Conservation (phyloP, 2,888 invertebrate species). For the Macaria liturata region DNA sequence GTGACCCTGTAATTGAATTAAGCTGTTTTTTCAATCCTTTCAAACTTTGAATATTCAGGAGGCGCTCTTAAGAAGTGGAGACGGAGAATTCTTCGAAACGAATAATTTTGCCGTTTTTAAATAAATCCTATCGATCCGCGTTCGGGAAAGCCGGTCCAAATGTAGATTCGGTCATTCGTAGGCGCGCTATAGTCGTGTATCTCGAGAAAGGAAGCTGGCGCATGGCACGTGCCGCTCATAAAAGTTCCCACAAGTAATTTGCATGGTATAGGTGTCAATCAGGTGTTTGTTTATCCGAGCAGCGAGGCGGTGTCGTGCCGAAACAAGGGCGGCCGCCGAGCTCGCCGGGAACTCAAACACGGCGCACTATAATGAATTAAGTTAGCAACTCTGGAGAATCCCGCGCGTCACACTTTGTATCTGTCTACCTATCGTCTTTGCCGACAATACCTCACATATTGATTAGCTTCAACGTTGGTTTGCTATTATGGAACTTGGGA, state of each 20-base stretch:
- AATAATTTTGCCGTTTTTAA: slow-evolving; percentile 3
- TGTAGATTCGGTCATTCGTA: slow-evolving; percentile 4
- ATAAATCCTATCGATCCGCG: slow-evolving; percentile 5
- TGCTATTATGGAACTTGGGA: slow-evolving; percentile 12
- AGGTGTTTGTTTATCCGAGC: slow-evolving; percentile 59
- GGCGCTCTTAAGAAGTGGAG: slow-evolving; percentile 6
- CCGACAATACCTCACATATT: slow-evolving; percentile 24
- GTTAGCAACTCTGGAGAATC: slow-evolving; percentile 69
- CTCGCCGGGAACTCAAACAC: slow-evolving; percentile 72
- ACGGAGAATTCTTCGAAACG: slow-evolving; percentile 1
- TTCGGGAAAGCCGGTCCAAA: neutral
- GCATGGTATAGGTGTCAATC: slow-evolving; percentile 66
- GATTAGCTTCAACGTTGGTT: slow-evolving; percentile 18
- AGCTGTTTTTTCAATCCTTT: slow-evolving; percentile 27
- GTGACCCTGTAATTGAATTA: slow-evolving; percentile 34
- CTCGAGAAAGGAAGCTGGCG: neutral
- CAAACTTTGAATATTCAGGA: slow-evolving; percentile 14
- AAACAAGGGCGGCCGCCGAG: slow-evolving; percentile 55
- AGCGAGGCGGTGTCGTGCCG: slow-evolving; percentile 44
- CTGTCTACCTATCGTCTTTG: slow-evolving; percentile 30
- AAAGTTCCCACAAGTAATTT: slow-evolving; percentile 51
- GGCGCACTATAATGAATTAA: slow-evolving; percentile 78
- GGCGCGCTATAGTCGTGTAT: neutral
- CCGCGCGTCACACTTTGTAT: slow-evolving; percentile 59
- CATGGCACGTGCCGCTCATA: slow-evolving; percentile 35